phyloP scores from a whole-genome alignment of 2,888 invertebrate species.

The Drosophila falleni region DNA sequence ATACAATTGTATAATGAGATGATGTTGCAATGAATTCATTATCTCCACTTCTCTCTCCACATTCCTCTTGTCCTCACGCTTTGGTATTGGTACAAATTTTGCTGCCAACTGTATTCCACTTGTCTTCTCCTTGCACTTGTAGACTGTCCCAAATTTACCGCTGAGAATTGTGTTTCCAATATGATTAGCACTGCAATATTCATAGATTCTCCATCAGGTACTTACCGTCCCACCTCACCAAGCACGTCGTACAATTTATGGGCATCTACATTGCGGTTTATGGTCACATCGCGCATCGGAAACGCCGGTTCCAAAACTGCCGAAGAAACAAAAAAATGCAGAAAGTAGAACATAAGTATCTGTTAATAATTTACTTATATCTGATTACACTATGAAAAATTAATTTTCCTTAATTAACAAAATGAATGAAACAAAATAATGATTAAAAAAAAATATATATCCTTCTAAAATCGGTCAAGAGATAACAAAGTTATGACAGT shows the following conservation, averaged over 20 bases:
- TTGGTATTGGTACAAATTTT: conserved; percentile 94
- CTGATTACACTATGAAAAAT: neutral
- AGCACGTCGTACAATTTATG: conserved; percentile 94
- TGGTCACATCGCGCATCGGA: conserved; percentile 93
- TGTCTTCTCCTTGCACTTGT: conserved; percentile 94
- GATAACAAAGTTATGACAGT: no score
- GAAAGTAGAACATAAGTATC: neutral
- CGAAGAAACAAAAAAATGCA: conserved; percentile 79
- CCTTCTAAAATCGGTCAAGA: no score
- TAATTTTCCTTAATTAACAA: no score
- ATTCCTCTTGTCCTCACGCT: conserved; percentile 94
- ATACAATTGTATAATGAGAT: conserved; percentile 97
- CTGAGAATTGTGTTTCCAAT: conserved; percentile 86
- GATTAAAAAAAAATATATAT: no score
- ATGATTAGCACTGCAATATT: conserved; percentile 62
- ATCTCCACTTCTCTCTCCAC: conserved; percentile 98
- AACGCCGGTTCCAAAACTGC: conserved; percentile 95
- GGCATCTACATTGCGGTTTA: conserved; percentile 93
- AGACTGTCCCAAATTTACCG: conserved; percentile 99
- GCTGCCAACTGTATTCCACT: conserved; percentile 94
- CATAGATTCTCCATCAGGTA: conserved; percentile 13
- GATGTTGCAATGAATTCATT: conserved; percentile 97
- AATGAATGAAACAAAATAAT: no score
- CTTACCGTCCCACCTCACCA: conserved; percentile 96
- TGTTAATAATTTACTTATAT: neutral